Conservation (phyloP, 53 echinoderm and acorn worm species). For the Crossaster papposus region DNA sequence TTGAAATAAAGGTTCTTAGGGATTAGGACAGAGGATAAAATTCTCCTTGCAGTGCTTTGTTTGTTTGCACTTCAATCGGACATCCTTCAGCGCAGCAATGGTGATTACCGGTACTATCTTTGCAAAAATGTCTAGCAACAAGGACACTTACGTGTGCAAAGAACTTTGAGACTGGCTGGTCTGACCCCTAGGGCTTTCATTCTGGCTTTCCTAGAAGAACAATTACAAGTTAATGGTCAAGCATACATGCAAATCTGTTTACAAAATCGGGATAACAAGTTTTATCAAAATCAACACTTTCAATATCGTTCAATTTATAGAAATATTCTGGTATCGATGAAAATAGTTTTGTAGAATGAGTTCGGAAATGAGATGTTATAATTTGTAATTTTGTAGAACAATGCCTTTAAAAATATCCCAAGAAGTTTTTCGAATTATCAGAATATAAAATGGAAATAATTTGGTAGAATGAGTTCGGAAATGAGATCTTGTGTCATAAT, state of each 20-base stretch:
- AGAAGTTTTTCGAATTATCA: too few relatives aligned
- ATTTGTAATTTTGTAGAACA: background rate
- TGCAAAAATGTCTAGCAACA: background rate
- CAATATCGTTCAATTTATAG: too few relatives aligned
- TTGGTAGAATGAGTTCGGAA: background rate
- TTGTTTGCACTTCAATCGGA: too few relatives aligned
- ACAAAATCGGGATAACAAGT: background rate
- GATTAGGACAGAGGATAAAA: too few relatives aligned
- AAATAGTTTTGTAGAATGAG: background rate
- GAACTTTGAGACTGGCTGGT: background rate
- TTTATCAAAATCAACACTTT: too few relatives aligned
- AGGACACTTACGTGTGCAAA: constrained; percentile 14
- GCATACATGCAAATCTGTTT: background rate
- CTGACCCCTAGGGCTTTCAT: background rate
- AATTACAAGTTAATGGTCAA: background rate
- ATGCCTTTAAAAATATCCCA: too few relatives aligned
- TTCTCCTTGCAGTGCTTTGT: too few relatives aligned
- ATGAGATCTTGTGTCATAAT: background rate
- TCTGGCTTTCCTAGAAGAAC: background rate
- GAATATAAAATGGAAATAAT: too few relatives aligned
- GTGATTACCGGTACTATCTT: background rate
- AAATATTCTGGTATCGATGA: too few relatives aligned
- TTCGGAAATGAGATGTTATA: background rate
- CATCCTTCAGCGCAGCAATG: background rate
- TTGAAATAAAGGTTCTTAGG: too few relatives aligned